These are phyloP conservation scores for Pristionchus fissidentatus DNA, from an alignment of 2,888 invertebrate species.

Conservation along the genomic window DNA sequence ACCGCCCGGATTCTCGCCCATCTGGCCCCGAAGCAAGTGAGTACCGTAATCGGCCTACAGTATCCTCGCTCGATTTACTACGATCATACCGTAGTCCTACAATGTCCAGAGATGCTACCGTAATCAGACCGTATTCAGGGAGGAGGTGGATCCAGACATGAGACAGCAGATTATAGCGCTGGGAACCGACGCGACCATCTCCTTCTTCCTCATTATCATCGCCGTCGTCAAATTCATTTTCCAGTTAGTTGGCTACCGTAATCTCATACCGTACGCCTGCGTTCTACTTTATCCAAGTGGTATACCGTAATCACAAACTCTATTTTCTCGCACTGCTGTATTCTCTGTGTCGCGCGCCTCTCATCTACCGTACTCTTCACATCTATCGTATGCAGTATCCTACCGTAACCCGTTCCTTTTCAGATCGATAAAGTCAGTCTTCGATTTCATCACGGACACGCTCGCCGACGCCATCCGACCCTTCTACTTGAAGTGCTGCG, in stretches of 20 bases:
- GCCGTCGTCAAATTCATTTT: conserved; percentile 38
- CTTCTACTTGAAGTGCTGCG: conserved; percentile 10
- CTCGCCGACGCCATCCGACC: conserved; percentile 25
- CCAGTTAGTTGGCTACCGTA: conserved; percentile 9
- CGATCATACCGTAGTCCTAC: no score
- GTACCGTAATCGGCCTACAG: background rate
- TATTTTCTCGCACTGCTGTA: background rate
- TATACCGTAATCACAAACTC: background rate
- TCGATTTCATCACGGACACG: conserved; percentile 17
- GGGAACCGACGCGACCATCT: conserved; percentile 35
- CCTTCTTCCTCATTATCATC: conserved; percentile 26
- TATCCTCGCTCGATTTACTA: background rate
- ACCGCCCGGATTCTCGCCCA: conserved; percentile 45
- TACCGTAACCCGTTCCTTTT: background rate
- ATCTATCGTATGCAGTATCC: no score
- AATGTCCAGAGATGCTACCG: background rate
- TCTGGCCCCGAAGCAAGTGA: conserved; percentile 27
- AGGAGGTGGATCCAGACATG: conserved; percentile 33
- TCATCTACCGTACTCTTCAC: no score
- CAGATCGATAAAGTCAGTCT: conserved; percentile 24
- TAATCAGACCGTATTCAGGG: background rate
- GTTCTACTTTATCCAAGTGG: background rate
- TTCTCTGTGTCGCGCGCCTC: no score
- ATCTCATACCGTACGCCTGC: background rate
- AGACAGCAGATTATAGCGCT: conserved; percentile 5